Evolutionary conservation across 2,888 invertebrate genomes (phyloP), one percentile per base, ranked within the genome.

Genomic region (Odontocolon sp.): DNA sequence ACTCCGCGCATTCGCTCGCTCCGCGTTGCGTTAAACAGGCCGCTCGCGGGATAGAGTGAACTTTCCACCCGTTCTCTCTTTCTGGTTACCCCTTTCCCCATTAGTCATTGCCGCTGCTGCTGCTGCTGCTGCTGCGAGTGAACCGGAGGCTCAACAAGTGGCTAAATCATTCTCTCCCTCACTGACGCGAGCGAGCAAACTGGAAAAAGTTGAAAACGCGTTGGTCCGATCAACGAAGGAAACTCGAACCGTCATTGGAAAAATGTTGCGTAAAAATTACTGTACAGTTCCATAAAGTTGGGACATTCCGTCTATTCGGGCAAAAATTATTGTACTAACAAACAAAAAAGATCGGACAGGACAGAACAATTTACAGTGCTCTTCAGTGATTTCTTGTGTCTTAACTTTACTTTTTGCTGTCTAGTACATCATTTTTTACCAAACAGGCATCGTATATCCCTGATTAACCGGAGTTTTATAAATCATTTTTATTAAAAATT

Each of bases 61-160:
- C 16, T 33, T 63, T 42, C 63, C 45, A 56, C 63, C 56, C 63
- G 56, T 16, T 63, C 57, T 63, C 36, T 23, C 31, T 28, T 11
- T 42, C 8, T n/a, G 82, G 83, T 84, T 83, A 83, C 82, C 78
- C 54, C 31, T 45, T 18, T 36, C 26, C 79, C 84, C 84, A 78
- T 81, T 84, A 79, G 78, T 84, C 80, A 84, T 83, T 81, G 61
- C 67, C 38, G 47, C 66, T 54, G 42, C 50, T 61, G 50, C 57
- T 40, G 11, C 57, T 33, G 26, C 47, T 66, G 9, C 21, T 54
- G 69, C 81, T 80, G 16, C 14, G 47, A 9, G 81, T 72, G 80
- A n/a, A n/a, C 81, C 73, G 81, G 82, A 82, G 82, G 85, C 86
- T 87, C 88, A 88, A 88, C 89, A 87, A 88, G 88, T 88, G 88